Percentiles rank a stretch among this genome's conserved stretches.
Evolutionary conservation across 2,888 invertebrate genomes (phyloP).

Genomic region (Chelonus formosanus): DNA sequence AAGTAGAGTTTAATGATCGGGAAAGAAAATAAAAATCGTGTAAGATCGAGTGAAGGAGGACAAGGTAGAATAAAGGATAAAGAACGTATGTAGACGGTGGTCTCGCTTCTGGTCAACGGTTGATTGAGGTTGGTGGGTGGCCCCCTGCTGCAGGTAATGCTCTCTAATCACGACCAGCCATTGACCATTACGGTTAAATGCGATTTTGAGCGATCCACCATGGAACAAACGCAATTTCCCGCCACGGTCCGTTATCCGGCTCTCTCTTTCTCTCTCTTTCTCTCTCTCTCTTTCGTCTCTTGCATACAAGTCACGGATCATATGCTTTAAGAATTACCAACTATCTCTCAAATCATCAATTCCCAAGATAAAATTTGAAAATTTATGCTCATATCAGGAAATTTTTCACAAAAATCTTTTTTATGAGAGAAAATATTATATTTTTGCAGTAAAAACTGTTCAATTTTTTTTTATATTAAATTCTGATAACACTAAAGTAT

Average conservation of each 20-base stretch:
- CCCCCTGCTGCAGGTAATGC: slow-evolving; percentile 55
- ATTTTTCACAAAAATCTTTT: no score
- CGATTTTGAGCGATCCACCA: slow-evolving; percentile 55
- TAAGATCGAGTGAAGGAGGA: background rate
- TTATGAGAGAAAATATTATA: no score
- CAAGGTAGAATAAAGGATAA: background rate
- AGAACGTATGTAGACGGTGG: slow-evolving; percentile 26
- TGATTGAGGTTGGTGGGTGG: slow-evolving; percentile 62
- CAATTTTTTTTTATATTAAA: no score
- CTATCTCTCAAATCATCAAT: slow-evolving; percentile 23
- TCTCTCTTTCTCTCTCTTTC: slow-evolving; percentile 17
- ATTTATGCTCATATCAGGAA: no score
- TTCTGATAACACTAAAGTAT: no score
- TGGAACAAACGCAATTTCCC: slow-evolving; percentile 41
- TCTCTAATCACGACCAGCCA: slow-evolving; percentile 58
- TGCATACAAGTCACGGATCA: slow-evolving; percentile 41
- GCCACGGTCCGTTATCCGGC: slow-evolving; percentile 27
- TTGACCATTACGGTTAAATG: slow-evolving; percentile 58
- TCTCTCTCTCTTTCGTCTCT: slow-evolving; percentile 19
- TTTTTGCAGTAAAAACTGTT: no score
- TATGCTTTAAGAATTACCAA: background rate
- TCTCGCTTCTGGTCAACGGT: slow-evolving; percentile 43
- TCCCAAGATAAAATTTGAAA: no score
- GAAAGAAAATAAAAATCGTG: no score
- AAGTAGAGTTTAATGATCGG: no score